phyloP scores from a whole-genome alignment of 2,797 vertebrate genomes.

The Halcyon leucocephala region DNA sequence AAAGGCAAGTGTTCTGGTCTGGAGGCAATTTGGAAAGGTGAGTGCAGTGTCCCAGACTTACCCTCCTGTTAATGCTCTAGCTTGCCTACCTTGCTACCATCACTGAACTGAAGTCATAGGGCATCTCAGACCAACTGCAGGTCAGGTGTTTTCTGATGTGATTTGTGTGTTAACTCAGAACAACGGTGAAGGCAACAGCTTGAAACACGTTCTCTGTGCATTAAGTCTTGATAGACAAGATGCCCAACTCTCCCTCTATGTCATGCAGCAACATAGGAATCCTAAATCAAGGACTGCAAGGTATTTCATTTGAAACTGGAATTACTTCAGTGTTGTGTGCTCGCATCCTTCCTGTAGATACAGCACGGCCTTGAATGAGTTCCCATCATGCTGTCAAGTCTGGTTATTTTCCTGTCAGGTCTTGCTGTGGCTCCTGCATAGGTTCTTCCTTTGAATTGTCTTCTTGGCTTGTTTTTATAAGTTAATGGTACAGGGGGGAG shows the following conservation, averaged over 20 bases:
- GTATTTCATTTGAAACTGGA: neutral
- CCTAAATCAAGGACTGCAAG: neutral
- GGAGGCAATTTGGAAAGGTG: neutral
- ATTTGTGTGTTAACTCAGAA: neutral
- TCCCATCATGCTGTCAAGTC: slow-evolving; percentile 18
- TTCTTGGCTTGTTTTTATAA: slow-evolving; percentile 44
- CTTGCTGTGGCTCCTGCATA: slow-evolving; percentile 11
- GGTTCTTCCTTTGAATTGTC: slow-evolving; percentile 21
- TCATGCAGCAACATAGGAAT: neutral
- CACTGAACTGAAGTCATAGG: neutral
- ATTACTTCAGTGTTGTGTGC: neutral
- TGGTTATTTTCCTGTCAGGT: slow-evolving; percentile 47
- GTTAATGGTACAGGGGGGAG: slow-evolving; percentile 5
- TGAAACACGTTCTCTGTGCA: neutral
- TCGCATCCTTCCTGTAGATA: neutral
- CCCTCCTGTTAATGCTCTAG: neutral
- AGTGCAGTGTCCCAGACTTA: neutral
- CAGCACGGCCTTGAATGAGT: slow-evolving; percentile 5
- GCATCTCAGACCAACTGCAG: neutral
- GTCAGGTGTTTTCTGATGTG: neutral
- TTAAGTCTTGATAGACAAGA: neutral
- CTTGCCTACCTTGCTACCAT: neutral
- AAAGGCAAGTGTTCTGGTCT: neutral
- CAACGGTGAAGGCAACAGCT: neutral
- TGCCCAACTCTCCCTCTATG: neutral